Percentiles rank a stretch among this genome's conserved stretches.
These are phyloP conservation scores for Amiota communis DNA, from an alignment of 2,888 invertebrate genomes.

Conservation along the genomic window DNA sequence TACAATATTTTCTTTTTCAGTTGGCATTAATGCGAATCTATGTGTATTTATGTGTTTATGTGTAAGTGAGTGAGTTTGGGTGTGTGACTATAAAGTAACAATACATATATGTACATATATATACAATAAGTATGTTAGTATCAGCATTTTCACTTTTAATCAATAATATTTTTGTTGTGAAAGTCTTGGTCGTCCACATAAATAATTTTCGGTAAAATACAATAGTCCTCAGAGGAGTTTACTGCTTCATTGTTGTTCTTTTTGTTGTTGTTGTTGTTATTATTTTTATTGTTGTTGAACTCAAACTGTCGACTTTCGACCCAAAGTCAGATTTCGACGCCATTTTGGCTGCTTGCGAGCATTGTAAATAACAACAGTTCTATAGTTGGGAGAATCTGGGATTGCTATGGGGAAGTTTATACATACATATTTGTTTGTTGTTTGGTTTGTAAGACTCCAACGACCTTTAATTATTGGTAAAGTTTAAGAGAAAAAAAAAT, in stretches of 20 bases:
- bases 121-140: background rate
- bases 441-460: too few relatives aligned
- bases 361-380: background rate
- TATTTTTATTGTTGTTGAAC: background rate
- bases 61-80: background rate
- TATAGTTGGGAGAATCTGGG: too few relatives aligned
- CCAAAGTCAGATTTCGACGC: background rate
- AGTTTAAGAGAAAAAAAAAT: too few relatives aligned
- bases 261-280: too few relatives aligned
- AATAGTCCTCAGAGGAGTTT: background rate
- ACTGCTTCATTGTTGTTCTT: too few relatives aligned
- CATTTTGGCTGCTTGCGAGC: conserved; percentile 3
- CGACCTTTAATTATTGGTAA: too few relatives aligned
- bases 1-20: too few relatives aligned
- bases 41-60: background rate
- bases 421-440: too few relatives aligned
- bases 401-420: too few relatives aligned
- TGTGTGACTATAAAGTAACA: background rate
- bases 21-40: background rate
- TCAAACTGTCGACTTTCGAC: conserved; percentile 12
- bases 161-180: background rate
- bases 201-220: conserved; percentile 18
- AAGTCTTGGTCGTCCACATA: background rate
- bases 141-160: conserved; percentile 10
- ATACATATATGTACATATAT: background rate